A percentile compares a stretch with the other conserved stretches of the same genome.
phyloP scores from a whole-genome alignment of 2,888 invertebrate species.

The Pachycephus smyrnensis region DNA sequence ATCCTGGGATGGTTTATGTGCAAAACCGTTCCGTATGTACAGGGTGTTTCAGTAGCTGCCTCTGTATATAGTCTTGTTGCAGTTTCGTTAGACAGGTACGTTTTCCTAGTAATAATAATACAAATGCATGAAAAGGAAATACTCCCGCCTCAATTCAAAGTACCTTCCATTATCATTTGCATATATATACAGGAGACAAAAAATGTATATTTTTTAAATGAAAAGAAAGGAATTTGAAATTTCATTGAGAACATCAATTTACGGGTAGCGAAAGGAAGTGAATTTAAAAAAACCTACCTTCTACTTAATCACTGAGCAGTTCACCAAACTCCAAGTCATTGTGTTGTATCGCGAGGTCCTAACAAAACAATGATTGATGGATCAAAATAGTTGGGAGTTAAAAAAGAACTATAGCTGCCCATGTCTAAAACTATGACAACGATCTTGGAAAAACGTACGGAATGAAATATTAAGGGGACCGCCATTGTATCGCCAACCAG shows the following conservation, averaged over 20 bases:
- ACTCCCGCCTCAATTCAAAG: neutral
- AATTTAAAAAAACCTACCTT: neutral
- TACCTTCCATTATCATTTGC: neutral
- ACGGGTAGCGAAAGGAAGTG: neutral
- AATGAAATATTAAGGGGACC: neutral
- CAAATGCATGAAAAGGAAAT: slow-evolving; percentile 3
- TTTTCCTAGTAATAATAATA: slow-evolving; percentile 31
- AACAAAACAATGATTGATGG: neutral
- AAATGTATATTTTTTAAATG: neutral
- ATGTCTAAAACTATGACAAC: neutral
- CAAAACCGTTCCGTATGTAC: slow-evolving; percentile 95
- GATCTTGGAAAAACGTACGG: neutral
- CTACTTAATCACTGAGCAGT: neutral
- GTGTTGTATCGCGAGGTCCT: neutral
- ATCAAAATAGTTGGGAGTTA: too few species aligned
- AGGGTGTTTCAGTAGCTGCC: slow-evolving; percentile 94
- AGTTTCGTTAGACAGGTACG: slow-evolving; percentile 93
- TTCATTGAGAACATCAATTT: neutral
- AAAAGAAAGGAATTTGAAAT: neutral
- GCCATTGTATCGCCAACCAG: neutral
- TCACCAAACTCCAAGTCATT: neutral
- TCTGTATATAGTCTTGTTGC: slow-evolving; percentile 96
- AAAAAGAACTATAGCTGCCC: neutral
- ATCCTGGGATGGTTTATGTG: slow-evolving; percentile 95
- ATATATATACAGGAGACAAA: neutral